These are phyloP conservation scores for Mamestra configurata DNA, from an alignment of 1,140 invertebrate genomes.

Conservation along the genomic window DNA sequence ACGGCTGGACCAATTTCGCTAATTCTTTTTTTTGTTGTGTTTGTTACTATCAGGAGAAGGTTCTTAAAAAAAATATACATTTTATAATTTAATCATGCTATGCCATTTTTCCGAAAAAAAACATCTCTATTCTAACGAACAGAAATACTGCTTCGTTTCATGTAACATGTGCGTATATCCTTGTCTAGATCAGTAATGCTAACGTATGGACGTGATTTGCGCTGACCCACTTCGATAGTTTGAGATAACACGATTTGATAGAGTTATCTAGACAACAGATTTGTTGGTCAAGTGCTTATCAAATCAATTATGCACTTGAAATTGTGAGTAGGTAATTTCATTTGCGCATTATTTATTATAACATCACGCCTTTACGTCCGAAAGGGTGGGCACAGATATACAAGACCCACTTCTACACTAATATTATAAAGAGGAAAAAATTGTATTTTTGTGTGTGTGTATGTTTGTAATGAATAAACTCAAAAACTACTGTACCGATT, in stretches of 20 bases:
- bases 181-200: conserved; percentile 18
- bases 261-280: conserved; percentile 21
- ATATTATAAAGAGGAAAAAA: too few species aligned
- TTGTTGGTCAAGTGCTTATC: conserved; percentile 19
- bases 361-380: neutral
- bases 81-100: too few species aligned
- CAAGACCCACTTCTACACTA: too few species aligned
- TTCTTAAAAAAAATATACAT: too few species aligned
- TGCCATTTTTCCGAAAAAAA: too few species aligned
- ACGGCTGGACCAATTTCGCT: too few species aligned
- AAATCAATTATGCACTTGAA: conserved; percentile 20
- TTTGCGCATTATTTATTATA: neutral
- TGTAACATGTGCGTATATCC: neutral
- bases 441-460: too few species aligned
- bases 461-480: too few species aligned
- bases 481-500: too few species aligned
- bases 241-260: conserved; percentile 17
- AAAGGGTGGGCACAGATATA: too few species aligned
- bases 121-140: neutral
- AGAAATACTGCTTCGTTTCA: neutral
- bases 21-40: too few species aligned
- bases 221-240: conserved; percentile 30
- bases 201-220: conserved; percentile 32
- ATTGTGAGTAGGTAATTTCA: neutral
- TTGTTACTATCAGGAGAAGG: too few species aligned